Evolutionary conservation across 2,888 invertebrate genomes (phyloP).

Genomic region (Tiliacea citrago): DNA sequence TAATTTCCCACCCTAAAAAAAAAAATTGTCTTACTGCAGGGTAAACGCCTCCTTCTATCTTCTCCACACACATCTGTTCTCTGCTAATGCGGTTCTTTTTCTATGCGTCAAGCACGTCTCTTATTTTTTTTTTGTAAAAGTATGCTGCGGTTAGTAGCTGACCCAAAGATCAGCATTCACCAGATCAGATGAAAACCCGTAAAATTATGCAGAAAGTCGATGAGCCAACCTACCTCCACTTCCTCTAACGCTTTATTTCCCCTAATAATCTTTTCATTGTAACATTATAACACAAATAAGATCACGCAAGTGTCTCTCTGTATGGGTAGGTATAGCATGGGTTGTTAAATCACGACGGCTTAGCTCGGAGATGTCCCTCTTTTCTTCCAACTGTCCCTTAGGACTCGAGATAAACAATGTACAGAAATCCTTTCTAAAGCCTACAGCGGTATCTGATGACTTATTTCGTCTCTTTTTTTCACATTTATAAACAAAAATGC

Average conservation of each 20-base stretch:
- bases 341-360: slow-evolving; percentile 68
- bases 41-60: background rate
- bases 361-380: slow-evolving; percentile 73
- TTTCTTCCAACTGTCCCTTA: slow-evolving; percentile 78
- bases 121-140: background rate
- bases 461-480: slow-evolving; percentile 67
- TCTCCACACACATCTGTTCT: background rate
- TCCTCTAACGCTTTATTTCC: background rate
- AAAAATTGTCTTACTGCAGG: background rate
- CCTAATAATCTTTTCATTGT: slow-evolving; percentile 15
- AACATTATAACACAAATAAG: slow-evolving; percentile 35
- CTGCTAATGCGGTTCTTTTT: background rate
- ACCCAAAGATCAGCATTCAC: background rate
- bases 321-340: slow-evolving; percentile 48
- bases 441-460: slow-evolving; percentile 75
- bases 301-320: slow-evolving; percentile 25
- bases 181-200: background rate
- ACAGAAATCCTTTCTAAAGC: slow-evolving; percentile 73
- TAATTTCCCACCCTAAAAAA: too few relatives aligned
- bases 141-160: background rate
- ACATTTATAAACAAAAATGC: slow-evolving; percentile 25
- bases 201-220: background rate
- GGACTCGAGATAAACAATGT: slow-evolving; percentile 82
- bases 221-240: slow-evolving; percentile 6
- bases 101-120: background rate